phyloP scores from a whole-genome alignment of 2,113 vertebrate genomes.

The Microcebus lehilahytsara region DNA sequence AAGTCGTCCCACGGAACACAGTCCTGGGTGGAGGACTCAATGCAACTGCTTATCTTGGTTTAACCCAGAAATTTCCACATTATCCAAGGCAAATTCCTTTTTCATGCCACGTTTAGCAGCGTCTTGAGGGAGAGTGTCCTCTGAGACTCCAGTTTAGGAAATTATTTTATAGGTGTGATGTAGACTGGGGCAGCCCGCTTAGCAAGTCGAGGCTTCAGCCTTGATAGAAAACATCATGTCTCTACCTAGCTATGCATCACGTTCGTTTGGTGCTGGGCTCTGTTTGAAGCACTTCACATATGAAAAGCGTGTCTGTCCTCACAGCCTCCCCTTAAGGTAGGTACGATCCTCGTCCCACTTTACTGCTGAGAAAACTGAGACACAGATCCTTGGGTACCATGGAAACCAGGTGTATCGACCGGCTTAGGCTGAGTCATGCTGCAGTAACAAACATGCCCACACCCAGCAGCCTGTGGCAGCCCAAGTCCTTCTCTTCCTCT shows the following conservation, averaged over 20 bases:
- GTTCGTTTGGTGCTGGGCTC: accelerated
- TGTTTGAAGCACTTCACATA: accelerated
- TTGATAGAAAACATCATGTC: not conserved
- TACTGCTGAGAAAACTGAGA: not conserved
- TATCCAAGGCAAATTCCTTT: accelerated
- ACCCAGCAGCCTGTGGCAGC: accelerated
- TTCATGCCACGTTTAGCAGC: accelerated
- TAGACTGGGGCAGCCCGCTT: not conserved
- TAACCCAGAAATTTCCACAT: not conserved
- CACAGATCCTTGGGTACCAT: not conserved
- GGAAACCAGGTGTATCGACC: not conserved
- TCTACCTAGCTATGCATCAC: too few species aligned
- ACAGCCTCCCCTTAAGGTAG: accelerated
- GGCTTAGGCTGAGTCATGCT: accelerated
- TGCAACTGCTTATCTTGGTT: not conserved
- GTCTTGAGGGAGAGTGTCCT: accelerated
- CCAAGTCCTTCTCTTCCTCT: not conserved
- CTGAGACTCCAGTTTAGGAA: too few species aligned
- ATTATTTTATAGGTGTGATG: too few species aligned
- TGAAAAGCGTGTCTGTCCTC: too few species aligned
- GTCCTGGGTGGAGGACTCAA: not conserved
- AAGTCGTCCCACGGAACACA: accelerated
- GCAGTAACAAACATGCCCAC: not conserved
- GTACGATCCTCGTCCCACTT: accelerated
- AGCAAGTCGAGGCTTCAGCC: too few species aligned